These are phyloP conservation scores for Centropristis striata DNA, from an alignment of 2,113 vertebrate genomes.

Conservation along the genomic window DNA sequence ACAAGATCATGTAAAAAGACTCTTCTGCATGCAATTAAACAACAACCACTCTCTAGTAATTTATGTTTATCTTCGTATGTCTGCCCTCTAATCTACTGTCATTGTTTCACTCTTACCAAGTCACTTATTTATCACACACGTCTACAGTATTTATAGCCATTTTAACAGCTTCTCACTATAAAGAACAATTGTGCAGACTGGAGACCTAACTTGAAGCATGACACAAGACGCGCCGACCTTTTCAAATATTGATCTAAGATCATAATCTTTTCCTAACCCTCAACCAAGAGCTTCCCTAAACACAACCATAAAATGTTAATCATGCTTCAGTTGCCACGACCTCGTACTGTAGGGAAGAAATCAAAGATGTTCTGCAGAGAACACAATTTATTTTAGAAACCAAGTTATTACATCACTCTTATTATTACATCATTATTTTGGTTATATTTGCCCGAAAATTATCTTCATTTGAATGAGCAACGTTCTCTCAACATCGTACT, in stretches of 20 bases:
- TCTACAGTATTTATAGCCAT: background rate
- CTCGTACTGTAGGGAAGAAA: background rate
- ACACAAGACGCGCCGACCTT: conserved; percentile 19
- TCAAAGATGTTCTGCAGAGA: conserved; percentile 19
- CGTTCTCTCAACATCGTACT: conserved; percentile 30
- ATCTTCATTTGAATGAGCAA: conserved; percentile 39
- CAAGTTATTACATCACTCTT: conserved; percentile 27
- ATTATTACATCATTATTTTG: conserved; percentile 37
- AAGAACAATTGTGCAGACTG: conserved; percentile 5
- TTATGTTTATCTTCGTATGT: conserved; percentile 4
- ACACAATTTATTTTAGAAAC: background rate
- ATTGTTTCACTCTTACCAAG: background rate
- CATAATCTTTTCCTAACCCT: conserved; percentile 24
- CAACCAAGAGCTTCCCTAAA: conserved; percentile 21
- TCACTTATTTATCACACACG: background rate
- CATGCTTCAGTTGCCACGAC: conserved; percentile 22
- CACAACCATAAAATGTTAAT: conserved; percentile 17
- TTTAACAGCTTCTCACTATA: conserved; percentile 11
- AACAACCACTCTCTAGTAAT: background rate
- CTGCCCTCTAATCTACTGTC: conserved; percentile 12
- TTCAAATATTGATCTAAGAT: conserved; percentile 52
- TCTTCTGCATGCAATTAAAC: background rate
- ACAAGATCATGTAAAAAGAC: background rate
- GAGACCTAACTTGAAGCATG: conserved; percentile 25
- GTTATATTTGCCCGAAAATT: conserved; percentile 29